Percentiles rank a stretch among this genome's conserved stretches.
phyloP scores from a whole-genome alignment of 2,797 vertebrate species.

The Typhlichthys eigenmanni region DNA sequence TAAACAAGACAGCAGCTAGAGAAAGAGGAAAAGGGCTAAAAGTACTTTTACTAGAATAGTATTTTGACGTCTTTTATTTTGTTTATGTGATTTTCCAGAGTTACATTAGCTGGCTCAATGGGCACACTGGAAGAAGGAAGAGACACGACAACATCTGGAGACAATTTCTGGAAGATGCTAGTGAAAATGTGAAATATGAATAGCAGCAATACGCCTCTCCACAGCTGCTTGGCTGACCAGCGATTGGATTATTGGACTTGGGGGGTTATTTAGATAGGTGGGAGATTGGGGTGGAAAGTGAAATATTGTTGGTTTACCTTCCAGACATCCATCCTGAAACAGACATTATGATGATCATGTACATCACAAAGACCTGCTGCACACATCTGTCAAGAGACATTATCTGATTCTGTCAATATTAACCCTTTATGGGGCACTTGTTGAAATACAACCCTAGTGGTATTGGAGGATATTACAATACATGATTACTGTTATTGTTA shows the following conservation, averaged over 20 bases:
- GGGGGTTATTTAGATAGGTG: not conserved
- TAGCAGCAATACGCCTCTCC: not conserved
- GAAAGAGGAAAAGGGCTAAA: conserved; percentile 19
- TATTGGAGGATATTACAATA: no score
- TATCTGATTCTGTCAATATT: no score
- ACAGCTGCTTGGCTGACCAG: conserved; percentile 39
- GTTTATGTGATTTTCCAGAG: conserved; percentile 82
- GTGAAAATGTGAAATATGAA: conserved; percentile 72
- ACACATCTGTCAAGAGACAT: no score
- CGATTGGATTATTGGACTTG: conserved; percentile 36
- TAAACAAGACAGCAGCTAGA: conserved; percentile 4
- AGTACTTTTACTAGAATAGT: conserved; percentile 16
- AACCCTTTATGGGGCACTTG: no score
- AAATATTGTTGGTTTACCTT: no score
- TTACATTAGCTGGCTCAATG: conserved; percentile 72
- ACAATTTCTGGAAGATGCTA: conserved; percentile 65
- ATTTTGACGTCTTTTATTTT: conserved; percentile 5
- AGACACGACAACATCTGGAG: conserved; percentile 78
- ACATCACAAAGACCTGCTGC: no score
- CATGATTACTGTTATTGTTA: no score
- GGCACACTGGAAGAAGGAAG: conserved; percentile 73
- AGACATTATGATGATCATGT: no score
- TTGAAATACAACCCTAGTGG: no score
- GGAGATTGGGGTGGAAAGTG: not conserved
- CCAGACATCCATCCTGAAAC: no score